Conservation (phyloP, 2,888 invertebrate genomes). For the Mylabris sibirica region DNA sequence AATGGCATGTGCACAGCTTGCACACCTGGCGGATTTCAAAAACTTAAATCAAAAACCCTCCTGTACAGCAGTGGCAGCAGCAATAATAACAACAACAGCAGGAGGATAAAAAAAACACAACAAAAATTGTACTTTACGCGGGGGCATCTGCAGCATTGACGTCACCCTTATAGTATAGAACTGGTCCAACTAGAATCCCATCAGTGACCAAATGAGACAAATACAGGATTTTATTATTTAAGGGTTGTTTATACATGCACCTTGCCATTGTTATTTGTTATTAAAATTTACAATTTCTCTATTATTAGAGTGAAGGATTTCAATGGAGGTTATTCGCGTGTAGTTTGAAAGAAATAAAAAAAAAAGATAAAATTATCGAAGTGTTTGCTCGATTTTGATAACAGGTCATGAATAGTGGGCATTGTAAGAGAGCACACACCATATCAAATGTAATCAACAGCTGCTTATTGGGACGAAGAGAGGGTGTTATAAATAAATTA, state of each 20-base stretch:
- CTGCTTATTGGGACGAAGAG: conserved; percentile 7
- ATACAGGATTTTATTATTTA: neutral
- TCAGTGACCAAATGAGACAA: neutral
- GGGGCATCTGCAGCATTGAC: neutral
- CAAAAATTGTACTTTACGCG: neutral
- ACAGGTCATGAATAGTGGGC: conserved; percentile 12
- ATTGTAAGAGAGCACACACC: conserved; percentile 1
- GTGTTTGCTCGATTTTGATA: conserved; percentile 15
- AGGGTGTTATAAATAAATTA: conserved; percentile 17
- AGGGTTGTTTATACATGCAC: neutral
- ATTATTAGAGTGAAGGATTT: neutral
- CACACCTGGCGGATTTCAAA: conserved; percentile 45
- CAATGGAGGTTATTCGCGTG: neutral
- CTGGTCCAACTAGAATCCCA: neutral
- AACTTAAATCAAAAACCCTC: conserved; percentile 37
- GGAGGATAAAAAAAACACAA: neutral
- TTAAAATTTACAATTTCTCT: neutral
- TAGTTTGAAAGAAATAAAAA: neutral
- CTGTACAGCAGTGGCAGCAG: neutral
- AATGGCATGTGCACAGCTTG: conserved; percentile 39
- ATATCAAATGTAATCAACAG: conserved; percentile 17
- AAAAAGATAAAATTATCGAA: neutral
- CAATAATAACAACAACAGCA: neutral
- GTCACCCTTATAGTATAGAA: neutral
- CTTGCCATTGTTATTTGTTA: neutral